phyloP scores from a whole-genome alignment of 2,797 vertebrate genomes.

The Sebastes diploproa region DNA sequence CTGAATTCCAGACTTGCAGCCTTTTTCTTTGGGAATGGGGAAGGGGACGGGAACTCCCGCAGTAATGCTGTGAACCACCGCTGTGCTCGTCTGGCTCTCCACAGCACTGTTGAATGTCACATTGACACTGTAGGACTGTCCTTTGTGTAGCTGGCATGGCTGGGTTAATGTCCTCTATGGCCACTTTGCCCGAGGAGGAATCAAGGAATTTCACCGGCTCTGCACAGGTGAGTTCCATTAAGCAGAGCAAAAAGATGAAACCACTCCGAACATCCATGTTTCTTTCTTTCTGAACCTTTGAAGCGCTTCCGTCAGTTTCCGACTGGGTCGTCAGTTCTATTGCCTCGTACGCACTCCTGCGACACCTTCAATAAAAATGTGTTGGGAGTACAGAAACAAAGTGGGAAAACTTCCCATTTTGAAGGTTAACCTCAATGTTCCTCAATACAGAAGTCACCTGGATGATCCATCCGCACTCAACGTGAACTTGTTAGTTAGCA shows the following conservation, averaged over 20 bases:
- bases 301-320: no score
- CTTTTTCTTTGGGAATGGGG: conserved; percentile 88
- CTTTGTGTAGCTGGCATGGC: conserved; percentile 91
- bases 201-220: no score
- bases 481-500: background rate
- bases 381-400: background rate
- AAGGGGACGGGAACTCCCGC: conserved; percentile 85
- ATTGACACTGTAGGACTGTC: conserved; percentile 89
- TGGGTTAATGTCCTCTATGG: conserved; percentile 85
- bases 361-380: background rate
- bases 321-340: background rate
- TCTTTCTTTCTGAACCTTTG: no score
- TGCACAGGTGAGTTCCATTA: no score
- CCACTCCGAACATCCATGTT: no score
- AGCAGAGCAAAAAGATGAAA: no score
- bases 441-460: background rate
- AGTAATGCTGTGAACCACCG: conserved; percentile 89
- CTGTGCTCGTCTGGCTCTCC: conserved; percentile 83
- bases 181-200: conserved; percentile 82
- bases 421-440: background rate
- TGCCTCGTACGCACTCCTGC: background rate
- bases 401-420: background rate
- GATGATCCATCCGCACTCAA: background rate
- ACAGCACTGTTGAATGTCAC: conserved; percentile 91
- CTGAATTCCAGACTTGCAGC: conserved; percentile 91